Evolutionary conservation across 2,888 invertebrate genomes (phyloP).

Genomic region (Heliconius cydno): DNA sequence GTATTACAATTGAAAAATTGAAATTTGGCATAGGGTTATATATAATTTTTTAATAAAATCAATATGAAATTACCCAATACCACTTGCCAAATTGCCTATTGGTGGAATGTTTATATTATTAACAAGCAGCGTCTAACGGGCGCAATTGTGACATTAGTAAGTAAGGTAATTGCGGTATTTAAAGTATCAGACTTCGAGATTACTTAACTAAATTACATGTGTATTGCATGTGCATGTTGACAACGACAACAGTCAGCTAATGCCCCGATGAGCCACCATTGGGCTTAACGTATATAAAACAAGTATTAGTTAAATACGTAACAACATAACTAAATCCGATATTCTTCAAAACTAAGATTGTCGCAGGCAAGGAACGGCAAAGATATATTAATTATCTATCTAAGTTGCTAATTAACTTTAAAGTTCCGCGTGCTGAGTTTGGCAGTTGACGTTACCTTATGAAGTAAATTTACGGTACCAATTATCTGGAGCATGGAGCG

Average conservation of each 20-base stretch:
- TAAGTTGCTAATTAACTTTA: conserved; percentile 76
- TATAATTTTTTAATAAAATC: neutral
- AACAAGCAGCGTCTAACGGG: neutral
- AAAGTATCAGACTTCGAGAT: neutral
- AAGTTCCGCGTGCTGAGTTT: conserved; percentile 71
- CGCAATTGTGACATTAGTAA: neutral
- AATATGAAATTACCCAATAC: neutral
- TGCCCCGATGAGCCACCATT: neutral
- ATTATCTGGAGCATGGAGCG: conserved; percentile 58
- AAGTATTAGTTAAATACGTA: neutral
- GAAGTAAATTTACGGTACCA: conserved; percentile 67
- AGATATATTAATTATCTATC: conserved; percentile 67
- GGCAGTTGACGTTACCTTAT: conserved; percentile 62
- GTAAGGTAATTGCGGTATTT: neutral
- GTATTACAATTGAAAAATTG: neutral
- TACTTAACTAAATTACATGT: neutral
- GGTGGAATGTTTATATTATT: neutral
- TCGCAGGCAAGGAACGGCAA: conserved; percentile 32
- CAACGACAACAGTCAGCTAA: neutral
- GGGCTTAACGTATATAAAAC: neutral
- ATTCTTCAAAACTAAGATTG: conserved; percentile 36
- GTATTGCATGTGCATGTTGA: neutral
- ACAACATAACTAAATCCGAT: neutral
- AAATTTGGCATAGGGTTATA: neutral
- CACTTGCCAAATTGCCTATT: neutral